These are phyloP conservation scores for Troides oblongomaculatus DNA, from an alignment of 2,888 invertebrate species.

Conservation along the genomic window DNA sequence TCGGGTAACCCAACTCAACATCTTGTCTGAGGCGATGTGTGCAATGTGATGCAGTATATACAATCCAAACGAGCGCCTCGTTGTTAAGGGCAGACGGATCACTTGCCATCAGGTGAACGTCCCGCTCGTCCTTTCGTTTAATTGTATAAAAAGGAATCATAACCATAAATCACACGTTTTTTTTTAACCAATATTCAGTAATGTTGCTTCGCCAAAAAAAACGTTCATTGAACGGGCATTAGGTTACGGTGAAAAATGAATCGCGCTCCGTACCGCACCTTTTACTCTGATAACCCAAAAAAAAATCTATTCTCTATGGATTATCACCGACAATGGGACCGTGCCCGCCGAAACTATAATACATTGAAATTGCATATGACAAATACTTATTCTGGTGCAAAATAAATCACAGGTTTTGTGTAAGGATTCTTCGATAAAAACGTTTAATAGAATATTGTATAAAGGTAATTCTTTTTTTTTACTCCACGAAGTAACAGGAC, in stretches of 20 bases:
- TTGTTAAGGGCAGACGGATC: too few relatives aligned
- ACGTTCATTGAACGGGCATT: constrained; percentile 18
- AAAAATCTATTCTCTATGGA: constrained; percentile 34
- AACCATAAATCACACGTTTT: constrained; percentile 21
- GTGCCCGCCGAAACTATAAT: constrained; percentile 32
- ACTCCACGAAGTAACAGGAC: too few relatives aligned
- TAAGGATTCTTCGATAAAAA: not conserved
- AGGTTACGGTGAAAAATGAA: constrained; percentile 26
- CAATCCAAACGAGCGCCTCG: too few relatives aligned
- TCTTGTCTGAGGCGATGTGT: too few relatives aligned
- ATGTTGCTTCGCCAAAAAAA: constrained; percentile 18
- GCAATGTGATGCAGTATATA: too few relatives aligned
- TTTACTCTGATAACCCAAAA: constrained; percentile 26
- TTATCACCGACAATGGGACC: constrained; percentile 34
- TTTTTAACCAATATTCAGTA: constrained; percentile 20
- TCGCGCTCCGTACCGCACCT: constrained; percentile 23
- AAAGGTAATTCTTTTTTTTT: not conserved
- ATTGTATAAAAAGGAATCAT: not conserved
- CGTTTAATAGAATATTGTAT: constrained; percentile 1
- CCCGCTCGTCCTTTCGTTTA: too few relatives aligned
- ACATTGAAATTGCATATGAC: constrained; percentile 22
- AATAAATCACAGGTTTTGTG: constrained; percentile 7
- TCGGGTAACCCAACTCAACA: too few relatives aligned
- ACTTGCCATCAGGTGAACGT: too few relatives aligned
- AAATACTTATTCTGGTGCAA: constrained; percentile 8